Conservation (phyloP, 1,140 invertebrate species). For the Pectinophora gossypiella region DNA sequence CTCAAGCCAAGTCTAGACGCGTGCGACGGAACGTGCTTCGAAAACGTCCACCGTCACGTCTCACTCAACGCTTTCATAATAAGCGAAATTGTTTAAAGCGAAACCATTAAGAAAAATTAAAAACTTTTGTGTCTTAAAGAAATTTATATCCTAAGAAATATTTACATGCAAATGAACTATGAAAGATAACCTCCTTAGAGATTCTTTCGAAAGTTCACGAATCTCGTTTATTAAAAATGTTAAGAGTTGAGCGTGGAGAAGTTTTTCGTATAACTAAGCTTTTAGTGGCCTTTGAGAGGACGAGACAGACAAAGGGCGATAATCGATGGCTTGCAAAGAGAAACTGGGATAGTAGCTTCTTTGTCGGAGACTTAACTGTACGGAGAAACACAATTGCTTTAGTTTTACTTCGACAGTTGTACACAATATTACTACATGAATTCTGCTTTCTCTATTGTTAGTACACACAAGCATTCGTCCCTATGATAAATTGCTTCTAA, state of each 20-base stretch:
- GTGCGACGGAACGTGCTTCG: constrained; percentile 9
- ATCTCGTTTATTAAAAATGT: constrained; percentile 17
- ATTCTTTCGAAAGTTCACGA: not conserved
- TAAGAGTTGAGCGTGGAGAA: constrained; percentile 13
- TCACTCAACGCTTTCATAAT: not conserved
- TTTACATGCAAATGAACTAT: constrained; percentile 1
- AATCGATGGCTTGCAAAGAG: constrained; percentile 12
- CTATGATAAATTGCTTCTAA: no score
- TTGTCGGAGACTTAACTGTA: no score
- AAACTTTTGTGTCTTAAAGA: not conserved
- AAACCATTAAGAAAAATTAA: not conserved
- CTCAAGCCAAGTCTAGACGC: not conserved
- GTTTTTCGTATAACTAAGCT: constrained; percentile 16
- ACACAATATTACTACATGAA: no score
- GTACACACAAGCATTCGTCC: no score
- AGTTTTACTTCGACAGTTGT: no score
- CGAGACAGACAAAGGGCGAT: constrained; percentile 16
- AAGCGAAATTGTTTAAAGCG: not conserved
- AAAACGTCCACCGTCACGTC: constrained; percentile 4
- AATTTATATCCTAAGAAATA: not conserved
- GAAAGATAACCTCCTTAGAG: not conserved
- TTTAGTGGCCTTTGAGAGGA: constrained; percentile 11
- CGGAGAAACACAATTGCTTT: no score
- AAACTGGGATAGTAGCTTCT: constrained; percentile 12
- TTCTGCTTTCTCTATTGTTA: no score